Evolutionary conservation across 2,113 vertebrate species (phyloP).

Genomic region (Hypanus sabinus): DNA sequence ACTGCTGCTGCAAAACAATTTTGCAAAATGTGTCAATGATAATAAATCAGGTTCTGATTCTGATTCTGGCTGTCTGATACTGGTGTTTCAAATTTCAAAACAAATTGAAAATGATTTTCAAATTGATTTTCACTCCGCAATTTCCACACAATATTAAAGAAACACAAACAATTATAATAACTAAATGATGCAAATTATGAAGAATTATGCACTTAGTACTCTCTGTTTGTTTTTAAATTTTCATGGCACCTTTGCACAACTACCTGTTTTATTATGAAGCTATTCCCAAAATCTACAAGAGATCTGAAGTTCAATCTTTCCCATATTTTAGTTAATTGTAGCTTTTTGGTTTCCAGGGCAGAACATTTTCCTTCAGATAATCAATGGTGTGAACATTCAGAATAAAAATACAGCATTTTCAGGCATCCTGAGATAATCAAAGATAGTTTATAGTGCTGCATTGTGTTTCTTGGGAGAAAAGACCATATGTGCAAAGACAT

Average conservation of each 20-base stretch:
- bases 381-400: background rate
- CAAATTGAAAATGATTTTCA: background rate
- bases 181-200: background rate
- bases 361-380: background rate
- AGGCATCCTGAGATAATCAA: background rate
- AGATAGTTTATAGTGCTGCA: background rate
- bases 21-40: no score
- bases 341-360: background rate
- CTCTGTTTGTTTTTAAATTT: background rate
- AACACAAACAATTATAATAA: background rate
- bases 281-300: background rate
- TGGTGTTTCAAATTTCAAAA: background rate
- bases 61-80: background rate
- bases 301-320: background rate
- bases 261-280: background rate
- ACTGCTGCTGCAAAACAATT: no score
- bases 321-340: background rate
- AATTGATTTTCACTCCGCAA: background rate
- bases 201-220: background rate
- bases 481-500: background rate
- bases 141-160: background rate
- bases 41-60: no score
- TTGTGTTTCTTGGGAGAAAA: background rate
- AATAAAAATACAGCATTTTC: background rate
- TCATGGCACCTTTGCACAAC: background rate